Conservation (phyloP, 2,888 invertebrate species). For the Pantelozetes paolii region DNA sequence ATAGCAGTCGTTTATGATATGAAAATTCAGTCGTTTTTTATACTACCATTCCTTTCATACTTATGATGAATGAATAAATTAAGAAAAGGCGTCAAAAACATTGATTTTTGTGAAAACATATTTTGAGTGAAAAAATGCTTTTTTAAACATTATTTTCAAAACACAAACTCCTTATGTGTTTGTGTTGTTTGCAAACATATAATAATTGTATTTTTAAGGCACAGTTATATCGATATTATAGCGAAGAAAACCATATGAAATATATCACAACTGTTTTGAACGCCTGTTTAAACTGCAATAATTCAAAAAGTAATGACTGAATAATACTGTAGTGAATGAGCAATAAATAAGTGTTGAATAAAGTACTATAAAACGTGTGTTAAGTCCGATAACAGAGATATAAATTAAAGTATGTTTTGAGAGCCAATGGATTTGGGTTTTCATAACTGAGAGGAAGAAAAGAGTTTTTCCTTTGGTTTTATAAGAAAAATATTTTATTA, state of each 20-base stretch:
- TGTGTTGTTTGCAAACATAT: not conserved
- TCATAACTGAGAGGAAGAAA: not conserved
- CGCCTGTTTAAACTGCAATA: too few species aligned
- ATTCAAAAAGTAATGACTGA: too few species aligned
- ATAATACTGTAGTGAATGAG: not conserved
- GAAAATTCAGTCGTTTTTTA: too few species aligned
- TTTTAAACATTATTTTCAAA: too few species aligned
- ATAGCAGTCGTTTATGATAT: not conserved
- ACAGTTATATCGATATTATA: too few species aligned
- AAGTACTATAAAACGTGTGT: constrained; percentile 8
- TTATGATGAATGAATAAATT: constrained; percentile 9
- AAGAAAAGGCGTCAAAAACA: not conserved
- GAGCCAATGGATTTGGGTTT: not conserved
- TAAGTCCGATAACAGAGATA: constrained; percentile 25
- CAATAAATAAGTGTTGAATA: not conserved
- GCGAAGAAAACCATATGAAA: too few species aligned
- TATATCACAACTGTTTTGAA: too few species aligned
- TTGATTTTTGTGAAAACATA: not conserved
- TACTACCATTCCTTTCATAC: not conserved
- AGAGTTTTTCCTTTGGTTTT: not conserved
- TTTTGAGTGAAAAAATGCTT: not conserved
- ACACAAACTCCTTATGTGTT: too few species aligned
- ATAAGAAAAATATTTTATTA: constrained; percentile 18
- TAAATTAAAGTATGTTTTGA: not conserved
- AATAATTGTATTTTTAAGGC: constrained; percentile 13